These are phyloP conservation scores for Ctenicera cuprea DNA, from an alignment of 2,888 invertebrate genomes.

Conservation along the genomic window DNA sequence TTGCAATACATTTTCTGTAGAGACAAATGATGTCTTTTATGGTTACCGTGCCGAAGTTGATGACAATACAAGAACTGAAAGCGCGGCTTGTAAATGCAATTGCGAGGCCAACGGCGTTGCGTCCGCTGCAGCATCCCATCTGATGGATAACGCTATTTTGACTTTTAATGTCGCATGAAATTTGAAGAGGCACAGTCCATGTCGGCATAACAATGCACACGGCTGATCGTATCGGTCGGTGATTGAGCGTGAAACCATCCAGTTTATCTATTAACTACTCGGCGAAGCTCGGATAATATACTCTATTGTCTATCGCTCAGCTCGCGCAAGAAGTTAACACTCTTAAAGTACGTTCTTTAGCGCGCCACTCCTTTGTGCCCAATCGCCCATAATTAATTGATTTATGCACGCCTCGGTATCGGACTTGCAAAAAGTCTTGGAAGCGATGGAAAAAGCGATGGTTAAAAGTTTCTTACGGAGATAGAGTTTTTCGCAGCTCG, in stretches of 20 bases:
- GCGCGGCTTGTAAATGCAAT: slow-evolving; percentile 49
- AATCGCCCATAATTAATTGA: slow-evolving; percentile 64
- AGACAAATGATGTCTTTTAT: slow-evolving; percentile 38
- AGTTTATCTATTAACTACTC: slow-evolving; percentile 72
- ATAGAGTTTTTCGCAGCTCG: slow-evolving; percentile 45
- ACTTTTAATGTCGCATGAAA: slow-evolving; percentile 73
- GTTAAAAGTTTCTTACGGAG: slow-evolving; percentile 39
- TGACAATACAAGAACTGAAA: slow-evolving; percentile 49
- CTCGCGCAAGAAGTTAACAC: slow-evolving; percentile 62
- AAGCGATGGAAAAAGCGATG: slow-evolving; percentile 44
- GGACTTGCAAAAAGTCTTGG: slow-evolving; percentile 56
- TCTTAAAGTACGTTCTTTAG: slow-evolving; percentile 59
- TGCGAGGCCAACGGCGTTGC: slow-evolving; percentile 50
- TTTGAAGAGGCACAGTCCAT: slow-evolving; percentile 71
- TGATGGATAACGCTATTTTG: slow-evolving; percentile 72
- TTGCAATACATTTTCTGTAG: slow-evolving; percentile 14
- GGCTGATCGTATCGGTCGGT: slow-evolving; percentile 69
- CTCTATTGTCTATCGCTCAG: slow-evolving; percentile 68
- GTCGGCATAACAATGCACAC: slow-evolving; percentile 70
- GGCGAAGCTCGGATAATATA: slow-evolving; percentile 67
- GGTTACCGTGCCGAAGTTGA: slow-evolving; percentile 33
- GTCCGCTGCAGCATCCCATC: slow-evolving; percentile 60
- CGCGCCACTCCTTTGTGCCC: slow-evolving; percentile 61
- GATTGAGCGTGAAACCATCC: slow-evolving; percentile 73
- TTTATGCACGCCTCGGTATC: slow-evolving; percentile 63